Percentiles rank a stretch among this genome's conserved stretches.
These are phyloP conservation scores for Phylloscopus trochilus DNA, from an alignment of 2,113 vertebrate species.

Conservation along the genomic window DNA sequence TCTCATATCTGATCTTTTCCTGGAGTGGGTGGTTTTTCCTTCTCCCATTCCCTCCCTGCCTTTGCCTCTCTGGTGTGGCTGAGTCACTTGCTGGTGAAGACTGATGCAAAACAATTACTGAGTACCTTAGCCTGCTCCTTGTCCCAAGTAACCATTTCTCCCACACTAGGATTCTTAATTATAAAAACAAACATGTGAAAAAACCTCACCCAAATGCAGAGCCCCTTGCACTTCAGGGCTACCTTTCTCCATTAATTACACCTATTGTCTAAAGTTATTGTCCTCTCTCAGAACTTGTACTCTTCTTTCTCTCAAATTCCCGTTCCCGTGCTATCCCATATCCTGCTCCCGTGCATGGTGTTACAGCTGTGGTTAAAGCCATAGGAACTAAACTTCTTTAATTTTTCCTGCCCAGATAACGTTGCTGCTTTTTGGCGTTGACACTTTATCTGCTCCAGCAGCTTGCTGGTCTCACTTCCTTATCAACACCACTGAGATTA, in stretches of 20 bases:
- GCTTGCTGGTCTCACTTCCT: neutral
- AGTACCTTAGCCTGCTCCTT: neutral
- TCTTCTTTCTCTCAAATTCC: neutral
- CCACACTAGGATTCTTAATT: neutral
- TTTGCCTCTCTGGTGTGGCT: neutral
- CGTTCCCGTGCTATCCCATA: neutral
- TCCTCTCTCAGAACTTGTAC: neutral
- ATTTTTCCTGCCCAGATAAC: neutral
- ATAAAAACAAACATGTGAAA: neutral
- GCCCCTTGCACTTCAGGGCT: neutral
- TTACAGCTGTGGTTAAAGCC: neutral
- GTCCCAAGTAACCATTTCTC: neutral
- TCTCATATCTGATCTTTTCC: neutral
- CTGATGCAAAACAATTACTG: neutral
- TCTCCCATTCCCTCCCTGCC: neutral
- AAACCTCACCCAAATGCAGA: fast-evolving
- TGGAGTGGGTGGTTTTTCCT: neutral
- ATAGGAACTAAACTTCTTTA: neutral
- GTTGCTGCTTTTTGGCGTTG: neutral
- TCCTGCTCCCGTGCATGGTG: neutral
- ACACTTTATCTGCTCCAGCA: neutral
- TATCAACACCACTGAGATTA: neutral
- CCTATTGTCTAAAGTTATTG: neutral
- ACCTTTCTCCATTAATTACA: neutral
- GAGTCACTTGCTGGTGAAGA: neutral